Evolutionary conservation across 2,113 vertebrate genomes (phyloP), one percentile per base, ranked within the genome.

Genomic region (Clarias batrachus): DNA sequence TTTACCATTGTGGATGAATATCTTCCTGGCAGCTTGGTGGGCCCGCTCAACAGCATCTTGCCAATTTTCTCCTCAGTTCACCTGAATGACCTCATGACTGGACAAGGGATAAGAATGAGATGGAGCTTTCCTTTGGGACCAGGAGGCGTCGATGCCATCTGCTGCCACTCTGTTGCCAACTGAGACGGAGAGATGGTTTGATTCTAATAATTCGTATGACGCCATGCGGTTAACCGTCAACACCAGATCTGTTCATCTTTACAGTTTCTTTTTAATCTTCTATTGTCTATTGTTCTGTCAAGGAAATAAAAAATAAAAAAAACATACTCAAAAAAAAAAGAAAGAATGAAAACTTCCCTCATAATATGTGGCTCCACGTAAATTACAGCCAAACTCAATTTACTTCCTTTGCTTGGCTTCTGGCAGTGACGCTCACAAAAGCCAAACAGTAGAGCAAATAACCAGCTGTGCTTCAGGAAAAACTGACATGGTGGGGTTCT

Each of bases 1-100:
- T 94, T 95, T 95, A 95, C 94, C 94, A 93, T 94, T 93, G 93
- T 93, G 93, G 94, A 93, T 94, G 95, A 94, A 93, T 92, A 92
- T 90, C 86, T 88, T 89, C 90, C 88, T 88, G 87, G 91, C 87
- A 90, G 90, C 90, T 92, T 92, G 82, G 90, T 91, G 87, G 91
- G 92, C 87, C 90, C 90, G 87, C 91, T 90, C 86, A 88, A 90
- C 91, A 90, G 93, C 92, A 93, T 93, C 92, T 93, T 91, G 92
- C 92, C 94, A 94, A 95, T 95, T 84, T 95, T 94, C 93, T 94
- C 93, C 94, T 93, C 93, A 92, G 91, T 92, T 93, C 93, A 93
- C 95, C 94, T 93, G 90, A 85, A 90, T 95, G 94, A 95, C 94
- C 94, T 94, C 90, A 92, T 93, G 93, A 92, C 93, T 92, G 91